A percentile compares a stretch with the other conserved stretches of the same genome.
Evolutionary conservation across 2,113 vertebrate species (phyloP).

Genomic region (Ophthalmolycus amberensis): DNA sequence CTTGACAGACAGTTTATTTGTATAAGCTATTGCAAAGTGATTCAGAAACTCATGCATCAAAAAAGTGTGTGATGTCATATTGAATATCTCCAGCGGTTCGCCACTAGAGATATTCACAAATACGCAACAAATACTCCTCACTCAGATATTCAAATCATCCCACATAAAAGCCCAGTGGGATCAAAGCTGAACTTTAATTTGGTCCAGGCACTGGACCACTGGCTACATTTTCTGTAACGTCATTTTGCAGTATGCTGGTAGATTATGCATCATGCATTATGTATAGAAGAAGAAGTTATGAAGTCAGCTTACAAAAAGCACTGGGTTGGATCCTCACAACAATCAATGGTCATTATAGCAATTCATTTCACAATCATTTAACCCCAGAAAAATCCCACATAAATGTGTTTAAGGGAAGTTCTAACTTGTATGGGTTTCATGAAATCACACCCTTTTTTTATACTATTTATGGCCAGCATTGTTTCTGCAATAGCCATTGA

Average conservation of each 20-base stretch:
- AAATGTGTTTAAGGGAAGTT: neutral
- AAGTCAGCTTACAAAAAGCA: conserved; percentile 10
- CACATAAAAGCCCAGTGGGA: neutral
- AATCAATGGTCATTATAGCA: conserved; percentile 19
- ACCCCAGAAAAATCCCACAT: neutral
- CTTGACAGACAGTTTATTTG: conserved; percentile 14
- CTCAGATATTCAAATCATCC: conserved; percentile 20
- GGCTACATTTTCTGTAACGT: conserved; percentile 45
- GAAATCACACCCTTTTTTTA: neutral
- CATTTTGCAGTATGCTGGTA: conserved; percentile 4
- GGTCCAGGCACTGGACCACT: too few species aligned
- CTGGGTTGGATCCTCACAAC: conserved; percentile 2
- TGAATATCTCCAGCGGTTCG: conserved; percentile 17
- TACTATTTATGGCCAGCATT: neutral
- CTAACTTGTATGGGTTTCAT: neutral
- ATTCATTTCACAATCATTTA: conserved; percentile 2
- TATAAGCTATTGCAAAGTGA: neutral
- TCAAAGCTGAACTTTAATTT: conserved; percentile 33
- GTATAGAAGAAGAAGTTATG: conserved; percentile 1
- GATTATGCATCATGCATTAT: conserved; percentile 17
- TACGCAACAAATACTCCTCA: conserved; percentile 2
- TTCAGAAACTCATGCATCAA: neutral
- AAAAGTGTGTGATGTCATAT: neutral
- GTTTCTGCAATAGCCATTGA: neutral
- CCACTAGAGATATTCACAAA: too few species aligned